Conservation (phyloP, 2,797 vertebrate species). For the Sebastes trivittatus region DNA sequence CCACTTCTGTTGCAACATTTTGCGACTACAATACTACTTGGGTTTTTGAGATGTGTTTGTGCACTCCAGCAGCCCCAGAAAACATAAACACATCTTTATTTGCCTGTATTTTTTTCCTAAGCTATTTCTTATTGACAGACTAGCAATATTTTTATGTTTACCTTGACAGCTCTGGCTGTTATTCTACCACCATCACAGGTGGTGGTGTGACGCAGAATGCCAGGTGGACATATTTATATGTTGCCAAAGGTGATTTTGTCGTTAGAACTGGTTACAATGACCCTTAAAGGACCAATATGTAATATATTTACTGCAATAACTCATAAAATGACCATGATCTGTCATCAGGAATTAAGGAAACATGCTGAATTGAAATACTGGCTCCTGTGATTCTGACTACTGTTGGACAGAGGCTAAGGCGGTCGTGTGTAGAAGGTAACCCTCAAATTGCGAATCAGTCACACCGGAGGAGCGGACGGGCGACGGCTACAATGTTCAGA, state of each 20-base stretch:
- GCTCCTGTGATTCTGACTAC: no score
- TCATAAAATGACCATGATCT: no score
- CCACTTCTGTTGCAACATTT: slow-evolving; percentile 7
- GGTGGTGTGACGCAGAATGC: background rate
- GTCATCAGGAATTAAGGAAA: no score
- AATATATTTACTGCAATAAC: no score
- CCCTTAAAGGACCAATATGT: no score
- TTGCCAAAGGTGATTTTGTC: background rate
- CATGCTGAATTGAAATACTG: no score
- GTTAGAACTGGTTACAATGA: no score
- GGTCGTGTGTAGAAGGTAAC: no score
- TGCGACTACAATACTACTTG: background rate
- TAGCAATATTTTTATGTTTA: slow-evolving; percentile 1
- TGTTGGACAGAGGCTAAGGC: no score
- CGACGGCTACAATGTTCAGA: no score
- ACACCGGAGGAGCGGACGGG: no score
- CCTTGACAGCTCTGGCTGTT: slow-evolving; percentile 3
- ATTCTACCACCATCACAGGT: slow-evolving; percentile 9
- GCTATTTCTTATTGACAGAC: slow-evolving; percentile 8
- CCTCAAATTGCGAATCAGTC: no score
- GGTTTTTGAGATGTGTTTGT: slow-evolving; percentile 15
- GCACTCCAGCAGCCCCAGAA: background rate
- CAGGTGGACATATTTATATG: slow-evolving; percentile 8
- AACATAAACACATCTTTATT: slow-evolving; percentile 17
- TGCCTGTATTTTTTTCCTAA: background rate